A percentile compares a stretch with the other conserved stretches of the same genome.
Conservation (phyloP, 2,113 vertebrate species). For the Leptocoma aspasia region DNA sequence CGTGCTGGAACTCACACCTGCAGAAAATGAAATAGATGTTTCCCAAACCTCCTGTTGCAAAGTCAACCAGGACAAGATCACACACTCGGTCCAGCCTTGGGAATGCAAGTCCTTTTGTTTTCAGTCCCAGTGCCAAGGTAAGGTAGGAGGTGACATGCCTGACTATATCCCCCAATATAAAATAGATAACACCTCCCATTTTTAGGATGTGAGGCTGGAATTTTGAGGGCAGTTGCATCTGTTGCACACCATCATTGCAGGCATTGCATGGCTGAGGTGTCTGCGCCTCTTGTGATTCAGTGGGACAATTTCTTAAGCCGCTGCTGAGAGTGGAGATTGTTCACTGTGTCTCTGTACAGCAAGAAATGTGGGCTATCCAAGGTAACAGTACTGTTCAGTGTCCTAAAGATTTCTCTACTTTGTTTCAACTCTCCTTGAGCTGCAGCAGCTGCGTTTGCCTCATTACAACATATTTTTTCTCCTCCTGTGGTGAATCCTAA, state of each 20-base stretch:
- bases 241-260: neutral
- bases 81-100: neutral
- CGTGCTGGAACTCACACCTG: accelerated
- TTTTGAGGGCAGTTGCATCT: accelerated
- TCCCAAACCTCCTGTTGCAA: neutral
- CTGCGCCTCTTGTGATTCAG: neutral
- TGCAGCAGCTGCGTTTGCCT: neutral
- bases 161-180: neutral
- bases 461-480: neutral
- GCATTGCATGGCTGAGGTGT: neutral
- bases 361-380: neutral
- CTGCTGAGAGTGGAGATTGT: neutral
- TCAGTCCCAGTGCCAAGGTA: neutral
- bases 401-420: neutral
- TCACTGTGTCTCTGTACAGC: neutral
- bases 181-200: neutral
- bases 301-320: neutral
- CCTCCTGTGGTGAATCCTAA: neutral
- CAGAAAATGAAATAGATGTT: accelerated
- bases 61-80: neutral
- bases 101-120: neutral
- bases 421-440: neutral
- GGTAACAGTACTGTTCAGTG: neutral
- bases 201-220: neutral
- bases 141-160: neutral